These are phyloP conservation scores for Eulemur mongoz DNA, from an alignment of 2,797 vertebrate genomes.

Conservation along the genomic window DNA sequence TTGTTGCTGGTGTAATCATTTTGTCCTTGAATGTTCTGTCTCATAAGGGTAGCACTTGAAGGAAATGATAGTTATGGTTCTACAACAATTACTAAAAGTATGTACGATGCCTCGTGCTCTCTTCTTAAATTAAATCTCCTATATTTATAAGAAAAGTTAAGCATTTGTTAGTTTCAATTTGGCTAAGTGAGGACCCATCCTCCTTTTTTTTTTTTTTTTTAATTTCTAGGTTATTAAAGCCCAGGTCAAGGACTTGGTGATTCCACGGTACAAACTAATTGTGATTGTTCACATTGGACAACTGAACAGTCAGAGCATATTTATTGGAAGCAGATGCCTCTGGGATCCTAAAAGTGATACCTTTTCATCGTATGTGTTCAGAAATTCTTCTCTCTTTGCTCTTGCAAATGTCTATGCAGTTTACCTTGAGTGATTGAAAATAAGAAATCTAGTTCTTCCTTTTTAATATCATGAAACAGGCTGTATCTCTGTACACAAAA, in stretches of 20 bases:
- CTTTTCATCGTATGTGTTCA: constrained; percentile 88
- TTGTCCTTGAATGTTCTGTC: not conserved
- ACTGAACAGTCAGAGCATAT: constrained; percentile 88
- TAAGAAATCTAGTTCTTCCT: not conserved
- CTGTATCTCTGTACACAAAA: not conserved
- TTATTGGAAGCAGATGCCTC: constrained; percentile 92
- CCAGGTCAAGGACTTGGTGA: constrained; percentile 90
- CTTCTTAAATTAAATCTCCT: not conserved
- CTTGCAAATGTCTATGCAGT: constrained; percentile 91
- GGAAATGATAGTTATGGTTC: not conserved
- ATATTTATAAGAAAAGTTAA: not conserved
- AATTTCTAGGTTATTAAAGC: constrained; percentile 89
- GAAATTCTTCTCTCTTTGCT: constrained; percentile 92
- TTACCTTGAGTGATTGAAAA: constrained; percentile 89
- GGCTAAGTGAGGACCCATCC: not conserved
- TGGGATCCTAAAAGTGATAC: constrained; percentile 91
- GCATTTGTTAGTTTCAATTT: not conserved
- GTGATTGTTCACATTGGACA: constrained; percentile 92
- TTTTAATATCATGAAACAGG: not conserved
- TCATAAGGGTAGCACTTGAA: not conserved
- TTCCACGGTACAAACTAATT: constrained; percentile 92
- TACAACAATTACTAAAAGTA: not conserved
- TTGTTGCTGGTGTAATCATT: constrained; percentile 1
- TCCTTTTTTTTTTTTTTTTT: not conserved
- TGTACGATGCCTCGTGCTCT: not conserved